These are phyloP conservation scores for Dermochelys coriacea DNA, from an alignment of 2,797 vertebrate species.

Conservation along the genomic window DNA sequence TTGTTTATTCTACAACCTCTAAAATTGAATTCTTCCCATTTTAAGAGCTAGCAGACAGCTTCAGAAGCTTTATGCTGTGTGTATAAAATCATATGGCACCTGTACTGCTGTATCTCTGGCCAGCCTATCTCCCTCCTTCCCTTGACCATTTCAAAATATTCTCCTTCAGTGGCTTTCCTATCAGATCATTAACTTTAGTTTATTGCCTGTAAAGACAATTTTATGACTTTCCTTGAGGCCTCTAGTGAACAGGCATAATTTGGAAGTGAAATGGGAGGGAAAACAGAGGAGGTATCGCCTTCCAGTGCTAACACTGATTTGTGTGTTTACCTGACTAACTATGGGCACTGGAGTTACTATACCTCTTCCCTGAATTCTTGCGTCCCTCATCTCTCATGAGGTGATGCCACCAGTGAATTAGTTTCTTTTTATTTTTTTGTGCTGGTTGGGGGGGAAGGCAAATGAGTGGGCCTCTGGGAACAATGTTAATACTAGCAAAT, in stretches of 20 bases:
- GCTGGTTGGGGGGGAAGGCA: neutral
- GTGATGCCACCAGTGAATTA: neutral
- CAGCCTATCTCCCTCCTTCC: neutral
- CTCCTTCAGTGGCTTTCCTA: slow-evolving; percentile 60
- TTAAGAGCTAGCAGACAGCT: slow-evolving; percentile 3
- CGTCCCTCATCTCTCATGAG: neutral
- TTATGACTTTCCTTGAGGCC: slow-evolving; percentile 38
- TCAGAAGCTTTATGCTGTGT: neutral
- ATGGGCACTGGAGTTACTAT: neutral
- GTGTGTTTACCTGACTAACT: neutral
- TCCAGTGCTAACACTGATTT: neutral
- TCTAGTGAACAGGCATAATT: slow-evolving; percentile 39
- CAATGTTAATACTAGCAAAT: accelerated
- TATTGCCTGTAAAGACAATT: slow-evolving; percentile 50
- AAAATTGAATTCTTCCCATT: neutral
- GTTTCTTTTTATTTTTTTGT: neutral
- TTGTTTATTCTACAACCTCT: slow-evolving; percentile 7
- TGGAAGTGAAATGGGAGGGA: neutral
- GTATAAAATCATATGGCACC: slow-evolving; percentile 17
- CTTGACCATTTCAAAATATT: slow-evolving; percentile 48
- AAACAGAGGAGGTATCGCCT: accelerated
- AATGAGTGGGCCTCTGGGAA: neutral
- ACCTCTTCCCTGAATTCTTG: slow-evolving; percentile 12
- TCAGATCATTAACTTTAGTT: slow-evolving; percentile 55
- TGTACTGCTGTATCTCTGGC: slow-evolving; percentile 36